phyloP scores from a whole-genome alignment of 23 tunicate species.

The Trididemnum miniatum region DNA sequence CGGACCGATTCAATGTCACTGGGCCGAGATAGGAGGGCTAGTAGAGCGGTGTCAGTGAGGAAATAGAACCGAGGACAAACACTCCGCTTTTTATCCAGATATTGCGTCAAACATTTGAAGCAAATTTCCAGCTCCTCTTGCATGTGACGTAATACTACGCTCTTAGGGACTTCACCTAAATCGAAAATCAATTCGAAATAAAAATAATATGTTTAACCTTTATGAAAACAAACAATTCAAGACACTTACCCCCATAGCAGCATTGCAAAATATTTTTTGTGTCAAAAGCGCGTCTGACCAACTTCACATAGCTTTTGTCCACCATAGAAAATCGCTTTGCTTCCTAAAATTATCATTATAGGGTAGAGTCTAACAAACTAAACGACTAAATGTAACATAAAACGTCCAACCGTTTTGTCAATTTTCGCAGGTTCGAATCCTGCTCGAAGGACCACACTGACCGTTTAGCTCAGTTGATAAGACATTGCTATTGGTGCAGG shows the following conservation, averaged over 20 bases:
- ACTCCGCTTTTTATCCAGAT: constrained; percentile 83
- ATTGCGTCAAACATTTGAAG: constrained; percentile 84
- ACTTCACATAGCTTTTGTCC: constrained; percentile 74
- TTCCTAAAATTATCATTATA: constrained; percentile 50
- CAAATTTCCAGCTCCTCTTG: constrained; percentile 89
- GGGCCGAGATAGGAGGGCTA: constrained; percentile 76
- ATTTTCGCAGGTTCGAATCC: no score
- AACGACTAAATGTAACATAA: no score
- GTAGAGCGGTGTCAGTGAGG: constrained; percentile 71
- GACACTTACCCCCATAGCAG: constrained; percentile 89
- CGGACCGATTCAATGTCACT: constrained; percentile 88
- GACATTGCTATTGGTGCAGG: no score
- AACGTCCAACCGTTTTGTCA: no score
- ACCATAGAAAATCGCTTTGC: constrained; percentile 88
- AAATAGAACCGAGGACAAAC: constrained; percentile 86
- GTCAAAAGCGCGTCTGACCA: constrained; percentile 77
- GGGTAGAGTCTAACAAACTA: no score
- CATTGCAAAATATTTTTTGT: constrained; percentile 89
- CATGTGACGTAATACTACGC: constrained; percentile 89
- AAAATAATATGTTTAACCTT: no score
- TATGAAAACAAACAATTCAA: no score
- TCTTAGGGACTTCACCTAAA: constrained; percentile 90
- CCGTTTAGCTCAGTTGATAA: no score
- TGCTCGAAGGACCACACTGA: no score
- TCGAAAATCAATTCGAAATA: neutral